phyloP scores from a whole-genome alignment of 2,888 invertebrate genomes.

The Fissipunctia ypsillon region DNA sequence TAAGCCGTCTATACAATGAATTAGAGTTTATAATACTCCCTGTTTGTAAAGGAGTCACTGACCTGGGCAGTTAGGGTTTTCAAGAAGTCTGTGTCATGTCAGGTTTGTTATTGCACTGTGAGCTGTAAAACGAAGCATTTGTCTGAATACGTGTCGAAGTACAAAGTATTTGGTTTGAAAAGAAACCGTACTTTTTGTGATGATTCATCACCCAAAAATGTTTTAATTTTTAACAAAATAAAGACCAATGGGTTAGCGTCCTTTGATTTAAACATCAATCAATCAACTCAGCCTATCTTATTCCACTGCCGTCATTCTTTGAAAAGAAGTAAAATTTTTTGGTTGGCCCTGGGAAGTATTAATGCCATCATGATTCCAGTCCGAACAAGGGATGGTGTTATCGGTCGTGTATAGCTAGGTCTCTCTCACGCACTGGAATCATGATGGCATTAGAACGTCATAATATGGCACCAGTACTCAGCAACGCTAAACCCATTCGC shows the following conservation, averaged over 20 bases:
- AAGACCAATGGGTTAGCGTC: not conserved
- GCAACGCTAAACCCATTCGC: no score
- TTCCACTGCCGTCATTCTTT: no score
- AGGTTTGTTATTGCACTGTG: slow-evolving; percentile 44
- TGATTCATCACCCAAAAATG: not conserved
- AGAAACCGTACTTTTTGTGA: slow-evolving; percentile 8
- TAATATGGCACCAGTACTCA: no score
- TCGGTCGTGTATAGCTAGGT: no score
- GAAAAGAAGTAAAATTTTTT: no score
- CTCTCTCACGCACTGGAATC: no score
- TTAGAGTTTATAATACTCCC: slow-evolving; percentile 43
- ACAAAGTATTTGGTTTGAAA: slow-evolving; percentile 19
- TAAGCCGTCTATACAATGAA: slow-evolving; percentile 5
- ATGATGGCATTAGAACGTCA: no score
- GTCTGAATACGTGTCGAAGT: not conserved
- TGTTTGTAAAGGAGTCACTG: slow-evolving; percentile 49
- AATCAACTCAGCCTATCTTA: not conserved
- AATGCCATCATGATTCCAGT: no score
- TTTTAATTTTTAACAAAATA: not conserved
- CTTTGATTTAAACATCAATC: not conserved
- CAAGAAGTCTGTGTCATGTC: slow-evolving; percentile 58
- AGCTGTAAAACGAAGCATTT: slow-evolving; percentile 40
- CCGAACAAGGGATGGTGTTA: no score
- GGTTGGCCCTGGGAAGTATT: no score
- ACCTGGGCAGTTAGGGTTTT: slow-evolving; percentile 59